Base-by-base conservation (phyloP, 2,797 vertebrate genomes). In the Phrynocephalus forsythii region DNA sequence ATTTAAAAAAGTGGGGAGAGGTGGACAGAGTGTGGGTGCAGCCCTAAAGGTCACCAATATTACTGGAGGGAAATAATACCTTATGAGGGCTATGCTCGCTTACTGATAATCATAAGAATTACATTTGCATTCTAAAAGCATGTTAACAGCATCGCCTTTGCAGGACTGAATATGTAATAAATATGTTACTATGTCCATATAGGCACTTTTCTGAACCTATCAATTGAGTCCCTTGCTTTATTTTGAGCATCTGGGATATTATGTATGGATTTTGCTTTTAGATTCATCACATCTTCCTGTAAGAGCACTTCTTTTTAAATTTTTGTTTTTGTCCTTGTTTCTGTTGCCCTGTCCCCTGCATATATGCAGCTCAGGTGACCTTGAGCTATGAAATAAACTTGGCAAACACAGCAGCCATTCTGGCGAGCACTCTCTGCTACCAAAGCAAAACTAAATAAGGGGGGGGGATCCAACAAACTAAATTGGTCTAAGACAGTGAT, bases 201-300 rank as follows among this genome's bases (percentile, higher is more conserved):
- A 26, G 68, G 26, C 28, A 15, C 11, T 85, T 13, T 78, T 33
- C 6, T 80, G 77, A 86, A 86, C 71, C 11, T n/a, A 13, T 6
- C 52, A 52, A 52, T 52, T 63, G 30, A 2, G 81, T 91, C 87
- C 28, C 76, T 20, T 56, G 73, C 76, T 52, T 83, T 18, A 83
- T 50, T 69, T 87, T 30, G 48, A 68, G 22, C 66, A 56, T 26
- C 28, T 84, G 48, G 85, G 60, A 85, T 87, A 30, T 79, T 0
- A 16, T 89, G 16, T 66, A 69, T 90, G 73, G 16, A 38, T 91
- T 79, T 87, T 87, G 63, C 28, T 84, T 89, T 88, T 71, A 68
- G 24, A 30, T 22, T 91, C 66, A 52, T 16, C 87, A 80, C 3
- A 30, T 6, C 75, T 89, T 24, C 44, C 48, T 75, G 71, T n/a